Conservation (phyloP, 2,888 invertebrate species). For the Tupiocoris notatus region DNA sequence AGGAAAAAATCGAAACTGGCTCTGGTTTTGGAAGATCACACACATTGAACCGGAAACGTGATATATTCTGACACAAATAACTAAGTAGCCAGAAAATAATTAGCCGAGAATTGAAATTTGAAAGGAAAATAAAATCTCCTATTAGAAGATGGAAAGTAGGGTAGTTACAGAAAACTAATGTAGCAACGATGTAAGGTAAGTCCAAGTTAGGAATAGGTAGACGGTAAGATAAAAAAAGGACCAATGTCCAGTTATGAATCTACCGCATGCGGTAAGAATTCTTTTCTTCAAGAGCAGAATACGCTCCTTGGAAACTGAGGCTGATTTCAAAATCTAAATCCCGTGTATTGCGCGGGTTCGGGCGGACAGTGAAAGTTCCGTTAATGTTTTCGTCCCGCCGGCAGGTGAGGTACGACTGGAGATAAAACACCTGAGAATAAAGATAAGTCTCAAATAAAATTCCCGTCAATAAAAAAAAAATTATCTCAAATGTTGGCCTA, state of each 20-base stretch:
- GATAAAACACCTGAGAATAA: constrained; percentile 34
- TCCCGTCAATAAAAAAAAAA: too few species aligned
- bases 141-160: too few species aligned
- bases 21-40: too few species aligned
- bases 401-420: constrained; percentile 76
- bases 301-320: constrained; percentile 87
- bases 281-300: constrained; percentile 78
- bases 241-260: neutral
- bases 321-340: constrained; percentile 95
- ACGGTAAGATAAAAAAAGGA: neutral
- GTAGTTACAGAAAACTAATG: too few species aligned
- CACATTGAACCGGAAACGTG: neutral
- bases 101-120: neutral
- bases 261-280: constrained; percentile 91
- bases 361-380: constrained; percentile 90
- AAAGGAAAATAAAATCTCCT: neutral
- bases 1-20: neutral
- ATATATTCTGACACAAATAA: too few species aligned
- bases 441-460: too few species aligned
- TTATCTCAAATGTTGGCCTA: too few species aligned
- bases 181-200: neutral
- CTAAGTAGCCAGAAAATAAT: neutral
- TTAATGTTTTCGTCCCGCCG: constrained; percentile 92
- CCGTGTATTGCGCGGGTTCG: constrained; percentile 93
- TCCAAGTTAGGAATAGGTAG: neutral